Base-by-base conservation (phyloP, 2,888 invertebrate genomes). In the Sinhomidia bicolor region DNA sequence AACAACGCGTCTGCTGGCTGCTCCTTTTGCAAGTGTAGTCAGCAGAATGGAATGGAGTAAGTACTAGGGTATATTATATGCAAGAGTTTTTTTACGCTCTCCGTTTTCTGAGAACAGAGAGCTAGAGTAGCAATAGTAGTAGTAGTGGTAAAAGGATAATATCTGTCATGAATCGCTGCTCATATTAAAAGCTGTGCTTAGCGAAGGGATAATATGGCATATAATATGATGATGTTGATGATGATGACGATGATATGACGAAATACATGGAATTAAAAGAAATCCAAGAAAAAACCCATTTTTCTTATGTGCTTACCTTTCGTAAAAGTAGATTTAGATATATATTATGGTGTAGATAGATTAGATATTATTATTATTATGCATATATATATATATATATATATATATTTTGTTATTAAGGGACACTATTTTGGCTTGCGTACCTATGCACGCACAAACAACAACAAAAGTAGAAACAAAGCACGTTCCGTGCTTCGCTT, bases 31-130 rank as follows among this genome's bases (percentile, higher is more conserved):
- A 57, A 23, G 57, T 57, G 26, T 14, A 62, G 29, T n/a, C n/a
- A n/a, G n/a, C n/a, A n/a, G n/a, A n/a, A n/a, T n/a, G n/a, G 9
- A 17, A 20, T 17, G 20, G 20, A 20, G 20, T 20, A 57, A 65
- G 36, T 32, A 65, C 36, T 65, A n/a, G n/a, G n/a, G n/a, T n/a
- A n/a, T n/a, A n/a, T n/a, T n/a, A n/a, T n/a, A n/a, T n/a, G n/a
- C n/a, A n/a, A n/a, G n/a, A n/a, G n/a, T n/a, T n/a, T n/a, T 65
- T 65, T 65, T 65, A 65, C 32, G 65, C 65, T 65, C 65, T 65
- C 36, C 65, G 14, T 65, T 65, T n/a, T n/a, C 65, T 32, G 65
- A 36, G 65, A 65, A 65, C n/a, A 65, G 17, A 14, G n/a, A n/a
- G n/a, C n/a, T n/a, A n/a, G n/a, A n/a, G n/a, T n/a, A n/a, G n/a